Conservation (phyloP, 2,113 vertebrate genomes). For the Machaerirhynchus nigripectus region DNA sequence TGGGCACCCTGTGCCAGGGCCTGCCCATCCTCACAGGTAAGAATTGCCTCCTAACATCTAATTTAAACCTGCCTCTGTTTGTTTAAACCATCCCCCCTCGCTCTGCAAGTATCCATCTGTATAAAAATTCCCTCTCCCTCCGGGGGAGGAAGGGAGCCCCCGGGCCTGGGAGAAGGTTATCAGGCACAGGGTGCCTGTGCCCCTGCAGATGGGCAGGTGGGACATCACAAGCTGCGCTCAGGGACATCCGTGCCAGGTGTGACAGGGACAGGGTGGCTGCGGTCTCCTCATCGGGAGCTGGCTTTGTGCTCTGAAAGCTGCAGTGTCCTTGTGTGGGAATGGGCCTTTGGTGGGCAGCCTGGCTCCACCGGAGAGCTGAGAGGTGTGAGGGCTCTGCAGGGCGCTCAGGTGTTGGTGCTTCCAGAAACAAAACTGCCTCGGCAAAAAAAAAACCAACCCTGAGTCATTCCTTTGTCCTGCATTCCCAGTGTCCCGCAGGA, state of each 20-base stretch:
- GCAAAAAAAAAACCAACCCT: neutral
- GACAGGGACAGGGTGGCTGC: neutral
- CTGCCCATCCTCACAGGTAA: rapidly evolving
- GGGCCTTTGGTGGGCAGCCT: neutral
- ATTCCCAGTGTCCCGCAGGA: rapidly evolving
- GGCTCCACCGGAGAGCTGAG: neutral
- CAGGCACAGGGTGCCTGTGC: neutral
- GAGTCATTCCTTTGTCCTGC: neutral
- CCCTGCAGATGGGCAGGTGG: neutral
- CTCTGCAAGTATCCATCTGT: too few relatives aligned
- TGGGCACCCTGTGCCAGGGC: neutral
- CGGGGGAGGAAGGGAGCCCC: neutral
- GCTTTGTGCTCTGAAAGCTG: neutral
- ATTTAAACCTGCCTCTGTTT: neutral
- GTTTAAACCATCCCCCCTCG: neutral
- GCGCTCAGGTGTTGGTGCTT: neutral
- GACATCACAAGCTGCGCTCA: rapidly evolving
- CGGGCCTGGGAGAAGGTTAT: neutral
- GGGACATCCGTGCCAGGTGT: neutral
- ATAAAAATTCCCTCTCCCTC: neutral
- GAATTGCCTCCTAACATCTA: neutral
- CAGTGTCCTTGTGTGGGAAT: neutral
- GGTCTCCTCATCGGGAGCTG: neutral
- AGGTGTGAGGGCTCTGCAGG: neutral
- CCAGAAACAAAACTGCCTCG: neutral